phyloP scores from a whole-genome alignment of 1,140 invertebrate species.

The Tetramorium simillimum region DNA sequence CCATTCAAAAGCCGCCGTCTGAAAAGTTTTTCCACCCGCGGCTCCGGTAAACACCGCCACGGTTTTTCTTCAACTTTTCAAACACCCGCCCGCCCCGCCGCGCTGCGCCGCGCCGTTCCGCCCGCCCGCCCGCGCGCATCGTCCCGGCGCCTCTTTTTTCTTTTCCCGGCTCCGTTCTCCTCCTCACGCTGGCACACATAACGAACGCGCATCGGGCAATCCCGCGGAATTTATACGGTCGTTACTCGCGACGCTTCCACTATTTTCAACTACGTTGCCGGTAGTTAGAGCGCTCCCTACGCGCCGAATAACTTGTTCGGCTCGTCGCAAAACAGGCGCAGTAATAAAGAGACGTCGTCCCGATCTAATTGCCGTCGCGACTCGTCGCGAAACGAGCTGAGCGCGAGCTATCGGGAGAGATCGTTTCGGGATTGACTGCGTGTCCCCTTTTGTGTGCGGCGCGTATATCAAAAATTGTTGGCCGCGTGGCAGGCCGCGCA shows the following conservation, averaged over 20 bases:
- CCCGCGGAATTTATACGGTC: constrained; percentile 73
- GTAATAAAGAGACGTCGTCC: constrained; percentile 66
- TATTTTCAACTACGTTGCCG: constrained; percentile 67
- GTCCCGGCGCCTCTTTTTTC: constrained; percentile 39
- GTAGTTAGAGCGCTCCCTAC: constrained; percentile 50
- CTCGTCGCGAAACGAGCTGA: not conserved
- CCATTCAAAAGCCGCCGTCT: constrained; percentile 75
- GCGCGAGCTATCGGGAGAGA: constrained; percentile 24
- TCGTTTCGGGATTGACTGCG: constrained; percentile 7
- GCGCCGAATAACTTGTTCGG: constrained; percentile 71
- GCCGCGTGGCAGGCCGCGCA: not conserved
- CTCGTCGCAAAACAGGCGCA: constrained; percentile 69
- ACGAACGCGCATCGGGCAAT: constrained; percentile 70
- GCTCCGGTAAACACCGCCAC: constrained; percentile 71
- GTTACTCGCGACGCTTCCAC: constrained; percentile 67
- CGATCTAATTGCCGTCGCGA: constrained; percentile 43
- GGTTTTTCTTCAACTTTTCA: constrained; percentile 75
- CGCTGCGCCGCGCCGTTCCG: not conserved
- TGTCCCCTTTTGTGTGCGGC: not conserved
- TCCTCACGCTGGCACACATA: constrained; percentile 69
- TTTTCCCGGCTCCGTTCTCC: constrained; percentile 39
- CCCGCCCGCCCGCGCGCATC: not conserved
- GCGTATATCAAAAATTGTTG: constrained; percentile 5
- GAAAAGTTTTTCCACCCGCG: constrained; percentile 73
- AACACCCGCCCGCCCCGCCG: constrained; percentile 20